Evolutionary conservation across 1,140 invertebrate genomes (phyloP), one percentile per base, ranked within the genome.

Genomic region (Leptinotarsa undecemlineata): DNA sequence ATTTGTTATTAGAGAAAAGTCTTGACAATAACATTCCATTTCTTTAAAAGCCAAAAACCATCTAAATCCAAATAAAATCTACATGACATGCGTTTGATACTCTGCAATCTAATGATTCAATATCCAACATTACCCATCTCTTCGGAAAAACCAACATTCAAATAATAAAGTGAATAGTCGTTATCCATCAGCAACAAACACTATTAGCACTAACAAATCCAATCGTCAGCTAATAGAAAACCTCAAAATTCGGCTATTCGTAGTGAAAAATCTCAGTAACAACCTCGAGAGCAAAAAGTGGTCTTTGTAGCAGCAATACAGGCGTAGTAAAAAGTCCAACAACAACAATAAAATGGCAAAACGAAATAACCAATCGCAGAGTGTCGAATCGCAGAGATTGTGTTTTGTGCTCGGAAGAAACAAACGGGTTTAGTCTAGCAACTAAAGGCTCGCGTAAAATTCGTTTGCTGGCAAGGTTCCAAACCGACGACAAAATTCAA

Each of bases 401-500:
- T 64, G 60, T 72, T 72, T 72, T 64, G 62, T 61, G 71, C 64
- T 60, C 17, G 21, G 33, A 17, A 62, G 57, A 62, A 72, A 48
- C 33, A 71, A 71, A 67, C 72, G 47, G 60, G 63, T 73, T 73
- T 73, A 20, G 66, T 73, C 72, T 73, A 73, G 72, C 72, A 73
- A 73, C 66, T 60, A 73, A 73, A 73, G 72, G 62, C 21, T 64
- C 21, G 51, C 33, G 72, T 68, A 73, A 68, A 68, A 67, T 68
- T 17, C 47, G 48, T 66, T 68, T 64, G 26, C 62, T 73, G 72
- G 72, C 72, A 68, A 67, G 13, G 19, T 48, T 74, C 73, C 68
- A 74, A 42, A 70, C 17, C 51, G n/a, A 42, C 33, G 21, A 19
- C 21, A 63, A 33, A 48, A 72, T 64, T 72, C 42, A 72, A 72